Evolutionary conservation across 2,888 invertebrate species (phyloP).

Genomic region (Dynastes tityus): DNA sequence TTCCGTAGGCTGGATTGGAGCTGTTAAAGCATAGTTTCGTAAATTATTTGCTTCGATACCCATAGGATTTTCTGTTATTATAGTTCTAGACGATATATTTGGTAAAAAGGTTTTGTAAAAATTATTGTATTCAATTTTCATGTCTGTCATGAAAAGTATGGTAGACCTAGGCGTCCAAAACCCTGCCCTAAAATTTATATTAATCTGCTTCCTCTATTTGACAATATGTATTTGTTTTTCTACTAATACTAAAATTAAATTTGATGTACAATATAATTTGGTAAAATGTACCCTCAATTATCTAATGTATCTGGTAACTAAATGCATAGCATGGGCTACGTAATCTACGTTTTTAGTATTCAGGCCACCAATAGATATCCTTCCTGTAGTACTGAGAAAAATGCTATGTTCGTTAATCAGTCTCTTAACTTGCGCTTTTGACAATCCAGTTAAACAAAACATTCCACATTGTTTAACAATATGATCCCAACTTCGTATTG

Average conservation of each 20-base stretch:
- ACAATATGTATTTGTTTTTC: too few species aligned
- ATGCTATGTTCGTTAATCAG: constrained; percentile 93
- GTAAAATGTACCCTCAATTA: not conserved
- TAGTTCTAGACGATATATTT: constrained; percentile 72
- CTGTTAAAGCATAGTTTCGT: constrained; percentile 71
- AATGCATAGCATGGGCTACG: constrained; percentile 93
- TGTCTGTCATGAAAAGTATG: constrained; percentile 82
- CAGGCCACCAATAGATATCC: constrained; percentile 98
- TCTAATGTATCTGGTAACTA: constrained; percentile 80
- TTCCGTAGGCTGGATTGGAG: constrained; percentile 65
- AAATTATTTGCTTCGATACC: constrained; percentile 76
- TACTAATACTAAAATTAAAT: not conserved
- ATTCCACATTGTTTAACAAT: constrained; percentile 99
- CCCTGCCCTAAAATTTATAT: constrained; percentile 71
- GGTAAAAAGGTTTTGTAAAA: constrained; percentile 73
- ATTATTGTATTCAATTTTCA: constrained; percentile 76
- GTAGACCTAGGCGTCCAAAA: constrained; percentile 81
- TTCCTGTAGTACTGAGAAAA: constrained; percentile 96
- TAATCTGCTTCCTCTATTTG: not conserved
- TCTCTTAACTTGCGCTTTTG: constrained; percentile 87
- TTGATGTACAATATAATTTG: not conserved
- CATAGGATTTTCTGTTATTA: constrained; percentile 84
- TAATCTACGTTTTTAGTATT: constrained; percentile 96
- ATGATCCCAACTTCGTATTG: constrained; percentile 89
- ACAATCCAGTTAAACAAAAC: constrained; percentile 99